phyloP scores from a whole-genome alignment of 2,113 vertebrate genomes.

The Eptatretus burgeri region DNA sequence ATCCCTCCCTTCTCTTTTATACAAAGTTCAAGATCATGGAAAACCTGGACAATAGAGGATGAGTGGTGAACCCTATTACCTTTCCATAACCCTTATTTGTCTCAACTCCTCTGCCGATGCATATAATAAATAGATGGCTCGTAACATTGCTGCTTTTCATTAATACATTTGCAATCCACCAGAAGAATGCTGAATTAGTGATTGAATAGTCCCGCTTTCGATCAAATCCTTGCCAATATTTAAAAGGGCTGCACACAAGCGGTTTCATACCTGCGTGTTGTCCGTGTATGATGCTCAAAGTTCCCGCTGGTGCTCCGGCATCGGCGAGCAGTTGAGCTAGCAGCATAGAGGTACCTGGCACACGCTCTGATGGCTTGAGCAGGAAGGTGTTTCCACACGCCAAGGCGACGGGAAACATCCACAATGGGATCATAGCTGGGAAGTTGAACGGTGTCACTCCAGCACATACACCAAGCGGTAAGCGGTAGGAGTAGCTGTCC shows the following conservation, averaged over 20 bases:
- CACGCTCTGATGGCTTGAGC: slow-evolving; percentile 74
- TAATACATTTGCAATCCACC: too few relatives aligned
- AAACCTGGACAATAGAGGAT: too few relatives aligned
- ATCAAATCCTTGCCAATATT: too few relatives aligned
- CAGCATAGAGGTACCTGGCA: slow-evolving; percentile 61
- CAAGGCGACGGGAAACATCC: slow-evolving; percentile 94
- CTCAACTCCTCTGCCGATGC: too few relatives aligned
- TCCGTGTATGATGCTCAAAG: slow-evolving; percentile 69
- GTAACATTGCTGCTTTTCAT: too few relatives aligned
- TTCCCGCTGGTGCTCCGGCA: slow-evolving; percentile 55
- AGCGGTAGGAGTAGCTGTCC: slow-evolving; percentile 63
- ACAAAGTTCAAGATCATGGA: too few relatives aligned
- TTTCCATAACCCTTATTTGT: too few relatives aligned
- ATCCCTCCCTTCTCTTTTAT: too few relatives aligned
- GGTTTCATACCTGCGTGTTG: slow-evolving; percentile 37
- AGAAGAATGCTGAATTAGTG: too few relatives aligned
- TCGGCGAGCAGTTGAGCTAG: slow-evolving; percentile 67
- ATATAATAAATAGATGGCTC: too few relatives aligned
- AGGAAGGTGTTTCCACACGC: slow-evolving; percentile 84
- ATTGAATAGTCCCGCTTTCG: too few relatives aligned
- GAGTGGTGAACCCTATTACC: too few relatives aligned
- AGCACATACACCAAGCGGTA: slow-evolving; percentile 67
- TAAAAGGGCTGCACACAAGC: background rate
- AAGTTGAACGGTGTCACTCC: slow-evolving; percentile 88
- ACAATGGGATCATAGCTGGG: slow-evolving; percentile 91